Conservation (phyloP, 1,140 invertebrate species). For the Microvelia longipes region DNA sequence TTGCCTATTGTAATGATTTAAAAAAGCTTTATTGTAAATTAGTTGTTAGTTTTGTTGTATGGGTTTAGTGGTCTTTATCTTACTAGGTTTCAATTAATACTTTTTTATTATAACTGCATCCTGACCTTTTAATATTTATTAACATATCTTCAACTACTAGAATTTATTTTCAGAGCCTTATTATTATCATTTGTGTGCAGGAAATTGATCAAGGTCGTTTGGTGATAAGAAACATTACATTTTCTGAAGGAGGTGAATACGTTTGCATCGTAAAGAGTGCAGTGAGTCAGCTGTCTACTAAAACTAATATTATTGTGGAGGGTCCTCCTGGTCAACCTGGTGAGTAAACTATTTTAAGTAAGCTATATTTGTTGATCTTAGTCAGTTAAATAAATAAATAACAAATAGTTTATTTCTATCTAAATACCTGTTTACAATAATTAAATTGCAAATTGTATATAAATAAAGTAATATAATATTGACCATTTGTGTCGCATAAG, state of each 20-base stretch:
- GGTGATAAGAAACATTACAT: conserved; percentile 62
- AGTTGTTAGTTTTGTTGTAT: too few species aligned
- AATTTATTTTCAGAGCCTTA: too few species aligned
- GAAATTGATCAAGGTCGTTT: conserved; percentile 53
- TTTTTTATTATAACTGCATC: too few species aligned
- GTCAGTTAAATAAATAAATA: background rate
- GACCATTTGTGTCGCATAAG: too few species aligned
- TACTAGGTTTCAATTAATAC: too few species aligned
- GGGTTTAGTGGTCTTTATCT: too few species aligned
- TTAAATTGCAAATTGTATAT: too few species aligned
- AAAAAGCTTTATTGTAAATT: too few species aligned
- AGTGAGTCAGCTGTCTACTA: conserved; percentile 59
- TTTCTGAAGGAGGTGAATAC: conserved; percentile 73
- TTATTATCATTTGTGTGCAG: conserved; percentile 15
- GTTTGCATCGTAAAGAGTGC: conserved; percentile 77
- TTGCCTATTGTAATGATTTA: too few species aligned
- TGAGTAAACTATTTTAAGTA: conserved; percentile 17
- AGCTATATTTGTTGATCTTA: conserved; percentile 7
- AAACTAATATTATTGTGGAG: conserved; percentile 54
- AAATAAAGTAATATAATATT: background rate
- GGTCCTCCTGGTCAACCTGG: conserved; percentile 69
- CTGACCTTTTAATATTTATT: too few species aligned
- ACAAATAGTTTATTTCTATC: conserved; percentile 1
- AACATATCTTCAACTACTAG: too few species aligned
- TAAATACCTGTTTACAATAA: background rate